These are phyloP conservation scores for Todus mexicanus DNA, from an alignment of 2,797 vertebrate genomes.

Conservation along the genomic window DNA sequence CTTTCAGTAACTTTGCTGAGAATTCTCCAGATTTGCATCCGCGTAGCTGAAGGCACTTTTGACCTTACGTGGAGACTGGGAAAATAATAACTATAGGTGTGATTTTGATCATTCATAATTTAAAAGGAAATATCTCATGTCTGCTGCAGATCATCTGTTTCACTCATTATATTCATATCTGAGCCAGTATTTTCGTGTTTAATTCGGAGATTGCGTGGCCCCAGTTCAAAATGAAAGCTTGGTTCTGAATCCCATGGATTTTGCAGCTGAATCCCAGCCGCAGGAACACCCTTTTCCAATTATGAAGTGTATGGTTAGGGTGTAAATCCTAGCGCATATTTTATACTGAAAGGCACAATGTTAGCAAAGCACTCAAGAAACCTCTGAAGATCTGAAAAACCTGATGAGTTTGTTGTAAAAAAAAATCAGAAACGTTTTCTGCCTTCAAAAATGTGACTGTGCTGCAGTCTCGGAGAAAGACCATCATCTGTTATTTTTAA, in stretches of 20 bases:
- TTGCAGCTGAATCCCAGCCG: slow-evolving; percentile 58
- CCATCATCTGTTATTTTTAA: slow-evolving; percentile 25
- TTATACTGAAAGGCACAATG: slow-evolving; percentile 37
- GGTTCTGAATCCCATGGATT: slow-evolving; percentile 62
- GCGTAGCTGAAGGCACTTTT: slow-evolving; percentile 17
- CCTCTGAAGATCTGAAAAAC: slow-evolving; percentile 15
- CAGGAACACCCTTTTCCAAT: slow-evolving; percentile 53
- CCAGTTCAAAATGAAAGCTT: slow-evolving; percentile 55
- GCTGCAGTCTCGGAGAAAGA: not conserved
- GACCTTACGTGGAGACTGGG: slow-evolving; percentile 39
- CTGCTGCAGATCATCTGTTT: slow-evolving; percentile 72
- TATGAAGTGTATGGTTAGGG: slow-evolving; percentile 9
- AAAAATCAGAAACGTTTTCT: not conserved
- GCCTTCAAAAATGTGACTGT: not conserved
- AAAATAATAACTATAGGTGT: slow-evolving; percentile 55
- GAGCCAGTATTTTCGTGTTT: slow-evolving; percentile 63
- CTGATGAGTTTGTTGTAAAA: not conserved
- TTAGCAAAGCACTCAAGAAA: slow-evolving; percentile 40
- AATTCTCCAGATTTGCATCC: slow-evolving; percentile 20
- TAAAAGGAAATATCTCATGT: slow-evolving; percentile 55
- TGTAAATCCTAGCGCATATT: slow-evolving; percentile 56
- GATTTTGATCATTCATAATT: slow-evolving; percentile 60
- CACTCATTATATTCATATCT: slow-evolving; percentile 65
- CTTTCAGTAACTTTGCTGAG: slow-evolving; percentile 1
- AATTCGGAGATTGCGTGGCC: slow-evolving; percentile 68